phyloP scores from a whole-genome alignment of 2,113 vertebrate species.

The Pelecanoides urinatrix region DNA sequence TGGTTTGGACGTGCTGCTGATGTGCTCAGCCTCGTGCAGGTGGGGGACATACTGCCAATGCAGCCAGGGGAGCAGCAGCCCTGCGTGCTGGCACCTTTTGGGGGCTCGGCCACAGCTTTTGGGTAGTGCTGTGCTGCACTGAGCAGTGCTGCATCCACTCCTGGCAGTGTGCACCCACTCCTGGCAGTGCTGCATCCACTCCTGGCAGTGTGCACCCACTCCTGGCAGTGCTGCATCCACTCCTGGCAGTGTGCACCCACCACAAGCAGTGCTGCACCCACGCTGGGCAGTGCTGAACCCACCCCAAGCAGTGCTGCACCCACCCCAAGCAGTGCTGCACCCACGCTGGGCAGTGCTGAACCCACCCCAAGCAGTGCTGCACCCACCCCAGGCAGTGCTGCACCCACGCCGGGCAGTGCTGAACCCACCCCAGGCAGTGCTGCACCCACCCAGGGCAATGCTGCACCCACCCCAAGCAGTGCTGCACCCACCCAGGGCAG shows the following conservation, averaged over 20 bases:
- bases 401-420: neutral
- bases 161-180: neutral
- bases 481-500: neutral
- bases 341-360: neutral
- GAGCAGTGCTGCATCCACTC: too few species aligned
- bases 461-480: too few species aligned
- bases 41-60: neutral
- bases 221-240: neutral
- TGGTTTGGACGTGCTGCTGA: neutral
- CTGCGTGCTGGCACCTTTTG: neutral
- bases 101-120: neutral
- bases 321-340: neutral
- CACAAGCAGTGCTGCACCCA: neutral
- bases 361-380: neutral
- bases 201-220: neutral
- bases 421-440: neutral
- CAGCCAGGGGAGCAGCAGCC: neutral
- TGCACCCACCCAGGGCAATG: neutral
- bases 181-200: neutral
- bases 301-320: neutral
- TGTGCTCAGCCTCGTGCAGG: neutral
- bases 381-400: too few species aligned
- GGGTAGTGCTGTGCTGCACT: neutral
- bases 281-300: neutral
- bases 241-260: neutral